phyloP scores from a whole-genome alignment of 1,140 invertebrate species.

The Arctopsyche grandis region DNA sequence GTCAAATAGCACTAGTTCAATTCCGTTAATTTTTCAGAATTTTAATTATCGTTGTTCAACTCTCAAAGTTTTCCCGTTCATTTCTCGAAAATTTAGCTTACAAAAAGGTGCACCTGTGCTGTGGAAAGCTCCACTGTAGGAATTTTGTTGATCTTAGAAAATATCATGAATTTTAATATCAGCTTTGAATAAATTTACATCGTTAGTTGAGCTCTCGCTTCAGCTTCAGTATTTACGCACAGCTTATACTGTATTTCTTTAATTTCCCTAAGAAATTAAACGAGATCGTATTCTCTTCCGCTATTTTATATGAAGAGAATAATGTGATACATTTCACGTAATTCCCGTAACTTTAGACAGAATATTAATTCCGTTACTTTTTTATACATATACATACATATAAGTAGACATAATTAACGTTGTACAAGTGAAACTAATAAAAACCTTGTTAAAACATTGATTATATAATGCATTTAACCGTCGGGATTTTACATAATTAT shows the following conservation, averaged over 20 bases:
- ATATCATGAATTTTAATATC: constrained; percentile 49
- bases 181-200: constrained; percentile 47
- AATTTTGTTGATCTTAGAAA: constrained; percentile 46
- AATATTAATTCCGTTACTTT: too few species aligned
- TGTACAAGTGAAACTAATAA: too few species aligned
- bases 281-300: neutral
- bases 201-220: neutral
- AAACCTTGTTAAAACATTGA: too few species aligned
- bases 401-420: too few species aligned
- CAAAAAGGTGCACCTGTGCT: constrained; percentile 3
- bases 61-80: constrained; percentile 6
- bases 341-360: too few species aligned
- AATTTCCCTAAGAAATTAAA: constrained; percentile 9
- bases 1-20: too few species aligned
- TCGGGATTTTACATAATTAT: too few species aligned
- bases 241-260: constrained; percentile 13
- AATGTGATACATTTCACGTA: too few species aligned
- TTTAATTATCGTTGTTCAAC: too few species aligned
- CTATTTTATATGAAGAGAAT: neutral
- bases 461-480: too few species aligned
- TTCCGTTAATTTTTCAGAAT: too few species aligned
- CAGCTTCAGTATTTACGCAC: constrained; percentile 2
- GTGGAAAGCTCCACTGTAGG: constrained; percentile 1
- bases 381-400: too few species aligned
- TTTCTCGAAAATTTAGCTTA: constrained; percentile 18